Base-by-base conservation (phyloP, 2,113 vertebrate genomes). In the Pyxicephalus adspersus region DNA sequence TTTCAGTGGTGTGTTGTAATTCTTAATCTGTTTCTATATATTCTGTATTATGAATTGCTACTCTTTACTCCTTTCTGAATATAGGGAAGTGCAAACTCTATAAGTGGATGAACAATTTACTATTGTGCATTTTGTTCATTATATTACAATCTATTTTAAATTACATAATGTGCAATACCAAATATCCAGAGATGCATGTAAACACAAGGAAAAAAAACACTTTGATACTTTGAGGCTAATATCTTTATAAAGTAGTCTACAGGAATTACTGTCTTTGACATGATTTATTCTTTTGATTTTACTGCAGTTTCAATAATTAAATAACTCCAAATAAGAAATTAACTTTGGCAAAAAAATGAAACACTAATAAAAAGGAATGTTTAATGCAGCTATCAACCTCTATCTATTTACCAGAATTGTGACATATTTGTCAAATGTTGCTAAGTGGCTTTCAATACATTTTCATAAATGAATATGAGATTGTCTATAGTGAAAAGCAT, bases 251-350 rank as follows among this genome's bases (percentile, higher is more conserved):
- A 19, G 45, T 13, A 20, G 60, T 76, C 57, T 63, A 25, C 15
- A 64, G 58, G 20, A 9, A 64, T 76, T 51, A 61, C 17, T 80
- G 77, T 61, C 65, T 50, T 34, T 45, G 25, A 52, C 77, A 60
- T 51, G 45, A 80, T 71, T 51, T 80, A 78, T 67, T 78, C 52
- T 67, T 77, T 77, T 78, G 52, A 78, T 78, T 78, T 68, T 57
- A 80, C 63, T 71, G 66, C 66, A 60, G 31, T 61, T 54, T 78
- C 31, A 78, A 78, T 78, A 78, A 80, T 81, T 72, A 73, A 81
- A 57, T 64, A 64, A 80, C 67, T 64, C 60, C 23, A 64, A 72
- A 80, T 34, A 72, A 52, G 78, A 80, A 72, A 72, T 72, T 80
- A 72, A 54, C 55, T 29, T 23, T 63, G 34, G 67, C 45, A 64